These are phyloP conservation scores for Drosophila peninsularis DNA, from an alignment of 2,888 invertebrate species.

Conservation along the genomic window DNA sequence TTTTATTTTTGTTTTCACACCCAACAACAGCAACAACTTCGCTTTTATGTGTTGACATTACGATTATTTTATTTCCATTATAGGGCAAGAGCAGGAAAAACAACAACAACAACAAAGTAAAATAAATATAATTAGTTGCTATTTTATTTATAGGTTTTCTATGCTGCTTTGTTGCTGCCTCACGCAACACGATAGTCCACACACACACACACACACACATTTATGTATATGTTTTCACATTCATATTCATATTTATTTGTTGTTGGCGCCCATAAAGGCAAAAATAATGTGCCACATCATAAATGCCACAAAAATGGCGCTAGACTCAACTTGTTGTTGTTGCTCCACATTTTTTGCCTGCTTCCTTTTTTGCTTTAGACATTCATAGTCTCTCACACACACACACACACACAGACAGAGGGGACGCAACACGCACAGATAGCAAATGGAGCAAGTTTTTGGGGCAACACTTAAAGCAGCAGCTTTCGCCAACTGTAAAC, in stretches of 20 bases:
- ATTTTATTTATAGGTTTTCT: conserved; percentile 73
- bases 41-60: conserved; percentile 54
- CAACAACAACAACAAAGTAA: conserved; percentile 25
- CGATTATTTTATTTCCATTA: conserved; percentile 72
- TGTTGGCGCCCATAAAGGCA: conserved; percentile 60
- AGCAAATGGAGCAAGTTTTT: conserved; percentile 58
- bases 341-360: conserved; percentile 21
- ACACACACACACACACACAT: conserved; percentile 11
- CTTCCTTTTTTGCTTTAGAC: conserved; percentile 23
- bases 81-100: not conserved
- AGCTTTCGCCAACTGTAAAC: conserved; percentile 29
- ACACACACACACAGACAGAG: conserved; percentile 26
- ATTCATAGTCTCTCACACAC: conserved; percentile 45
- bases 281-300: conserved; percentile 76
- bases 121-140: conserved; percentile 82
- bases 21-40: conserved; percentile 8
- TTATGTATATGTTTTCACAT: conserved; percentile 20
- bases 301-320: conserved; percentile 78
- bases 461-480: conserved; percentile 70
- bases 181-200: conserved; percentile 39
- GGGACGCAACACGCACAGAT: conserved; percentile 51
- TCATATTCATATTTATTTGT: conserved; percentile 37
- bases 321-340: conserved; percentile 40
- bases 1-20: conserved; percentile 13
- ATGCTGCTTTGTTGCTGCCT: conserved; percentile 17